Base-by-base conservation (phyloP, 2,797 vertebrate species). In the Pempheris klunzingeri region DNA sequence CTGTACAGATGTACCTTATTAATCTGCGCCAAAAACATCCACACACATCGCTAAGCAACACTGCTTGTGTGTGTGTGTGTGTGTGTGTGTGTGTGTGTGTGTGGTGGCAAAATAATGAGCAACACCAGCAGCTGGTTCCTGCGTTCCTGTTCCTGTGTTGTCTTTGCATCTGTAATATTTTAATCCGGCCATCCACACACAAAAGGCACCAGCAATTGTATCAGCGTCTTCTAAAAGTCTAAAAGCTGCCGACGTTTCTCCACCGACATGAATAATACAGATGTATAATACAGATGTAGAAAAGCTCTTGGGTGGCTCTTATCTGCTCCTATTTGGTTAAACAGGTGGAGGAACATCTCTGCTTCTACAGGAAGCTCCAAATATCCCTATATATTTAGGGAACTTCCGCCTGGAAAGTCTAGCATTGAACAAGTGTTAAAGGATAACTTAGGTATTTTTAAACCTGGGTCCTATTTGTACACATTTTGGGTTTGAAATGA, bases 101-200 rank as follows among this genome's bases (percentile, higher is more conserved):
- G 50, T 18, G 28, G 26, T 0, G 4, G 13, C 20, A 53, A 65
- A 75, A 76, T 64, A 77, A 74, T 66, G 46, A 81, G 72, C 50
- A 44, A 28, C 36, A 55, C 17, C 54, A 63, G 57, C 74, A 55
- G 53, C 81, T 58, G 62, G 39, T 68, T 80, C 7, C 15, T 43
- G 47, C 13, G 12, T 44, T 7, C 9, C 26, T 24, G 10, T 53
- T n/a, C n/a, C n/a, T n/a, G n/a, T 5, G 28, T n/a, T 39, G 50
- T 24, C 9, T 18, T 10, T 71, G 22, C 41, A 44, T 22, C 26
- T 50, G 41, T 36, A 47, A 39, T 13, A 13, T 44, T 30, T 43
- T 17, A 71, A 41, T 49, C 52, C n/a, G 13, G 18, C 14, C 24
- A 18, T 39, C 17, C 17, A 20, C 22, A 17, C 14, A 46, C 32